Evolutionary conservation across 2,888 invertebrate species (phyloP).

Genomic region (Limenitis camilla): DNA sequence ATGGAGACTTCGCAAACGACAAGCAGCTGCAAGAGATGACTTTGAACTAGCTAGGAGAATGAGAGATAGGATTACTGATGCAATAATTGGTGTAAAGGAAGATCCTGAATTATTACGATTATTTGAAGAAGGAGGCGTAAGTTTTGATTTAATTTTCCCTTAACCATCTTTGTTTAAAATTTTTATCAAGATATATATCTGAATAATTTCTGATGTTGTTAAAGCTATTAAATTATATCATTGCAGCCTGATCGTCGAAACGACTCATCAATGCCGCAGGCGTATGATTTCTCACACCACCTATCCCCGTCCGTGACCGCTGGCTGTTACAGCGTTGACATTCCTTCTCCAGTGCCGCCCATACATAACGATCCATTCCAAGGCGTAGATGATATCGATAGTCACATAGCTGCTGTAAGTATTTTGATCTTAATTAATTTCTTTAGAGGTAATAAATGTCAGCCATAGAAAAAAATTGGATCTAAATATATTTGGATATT

Average conservation of each 20-base stretch:
- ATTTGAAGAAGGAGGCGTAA: slow-evolving; percentile 85
- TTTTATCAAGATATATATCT: too few relatives aligned
- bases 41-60: slow-evolving; percentile 92
- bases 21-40: slow-evolving; percentile 93
- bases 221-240: too few relatives aligned
- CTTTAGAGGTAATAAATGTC: too few relatives aligned
- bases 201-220: too few relatives aligned
- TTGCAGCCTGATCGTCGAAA: slow-evolving; percentile 72
- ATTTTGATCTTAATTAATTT: too few relatives aligned
- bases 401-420: slow-evolving; percentile 37
- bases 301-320: slow-evolving; percentile 60
- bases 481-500: not conserved
- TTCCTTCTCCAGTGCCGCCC: slow-evolving; percentile 65
- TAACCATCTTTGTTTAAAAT: too few relatives aligned
- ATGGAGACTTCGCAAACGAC: slow-evolving; percentile 91
- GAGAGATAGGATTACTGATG: slow-evolving; percentile 91
- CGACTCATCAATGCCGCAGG: slow-evolving; percentile 75
- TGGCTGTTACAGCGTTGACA: slow-evolving; percentile 56
- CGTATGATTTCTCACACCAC: slow-evolving; percentile 68
- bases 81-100: slow-evolving; percentile 82
- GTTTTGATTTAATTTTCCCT: slow-evolving; percentile 21
- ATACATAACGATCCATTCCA: slow-evolving; percentile 42
- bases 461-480: not conserved
- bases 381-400: slow-evolving; percentile 41
- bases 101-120: slow-evolving; percentile 84